phyloP scores from a whole-genome alignment of 2,113 vertebrate genomes.

The Corynorhinus townsendii region DNA sequence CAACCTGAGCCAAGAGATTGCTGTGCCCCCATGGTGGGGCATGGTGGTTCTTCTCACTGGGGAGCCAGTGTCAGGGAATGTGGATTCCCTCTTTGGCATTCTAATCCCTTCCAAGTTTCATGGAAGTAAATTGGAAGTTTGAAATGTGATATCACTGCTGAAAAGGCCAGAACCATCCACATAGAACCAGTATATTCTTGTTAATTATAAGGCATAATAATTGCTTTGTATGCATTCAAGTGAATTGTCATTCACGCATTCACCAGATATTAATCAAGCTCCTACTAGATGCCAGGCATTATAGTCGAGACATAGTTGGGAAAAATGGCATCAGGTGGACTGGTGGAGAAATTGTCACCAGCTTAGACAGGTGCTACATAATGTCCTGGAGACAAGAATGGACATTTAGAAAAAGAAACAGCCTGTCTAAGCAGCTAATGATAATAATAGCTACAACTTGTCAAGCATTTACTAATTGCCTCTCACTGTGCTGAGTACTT shows the following conservation, averaged over 20 bases:
- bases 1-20: not conserved
- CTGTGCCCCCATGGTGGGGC: not conserved
- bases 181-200: not conserved
- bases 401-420: not conserved
- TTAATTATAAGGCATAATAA: not conserved
- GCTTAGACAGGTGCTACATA: not conserved
- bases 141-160: not conserved
- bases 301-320: not conserved
- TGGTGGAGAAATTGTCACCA: not conserved
- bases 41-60: not conserved
- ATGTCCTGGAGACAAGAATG: not conserved
- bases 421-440: not conserved
- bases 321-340: not conserved
- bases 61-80: not conserved
- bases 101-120: not conserved
- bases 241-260: not conserved
- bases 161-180: not conserved
- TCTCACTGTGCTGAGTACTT: not conserved
- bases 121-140: not conserved
- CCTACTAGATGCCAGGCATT: not conserved
- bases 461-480: not conserved
- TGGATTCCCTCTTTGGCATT: not conserved
- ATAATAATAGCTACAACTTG: not conserved
- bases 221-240: not conserved
- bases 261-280: not conserved